Conservation (phyloP, 1,140 invertebrate genomes). For the Tachypleus tridentatus region DNA sequence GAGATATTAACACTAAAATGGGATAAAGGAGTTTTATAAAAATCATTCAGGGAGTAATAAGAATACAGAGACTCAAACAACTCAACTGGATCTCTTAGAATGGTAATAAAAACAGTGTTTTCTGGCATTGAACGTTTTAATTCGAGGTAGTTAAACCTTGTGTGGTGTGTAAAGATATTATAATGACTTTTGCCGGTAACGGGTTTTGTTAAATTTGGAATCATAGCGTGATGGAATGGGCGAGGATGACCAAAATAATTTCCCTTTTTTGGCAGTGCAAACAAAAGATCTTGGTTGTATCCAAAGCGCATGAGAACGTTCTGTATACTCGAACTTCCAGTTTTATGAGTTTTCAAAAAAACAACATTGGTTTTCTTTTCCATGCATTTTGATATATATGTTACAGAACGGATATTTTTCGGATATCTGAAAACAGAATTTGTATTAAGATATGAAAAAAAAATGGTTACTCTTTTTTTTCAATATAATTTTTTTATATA, state of each 20-base stretch:
- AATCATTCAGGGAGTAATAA: constrained; percentile 25
- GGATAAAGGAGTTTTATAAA: neutral
- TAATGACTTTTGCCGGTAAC: constrained; percentile 16
- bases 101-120: constrained; percentile 28
- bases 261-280: constrained; percentile 32
- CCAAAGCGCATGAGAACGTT: constrained; percentile 39
- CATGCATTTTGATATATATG: too few species aligned
- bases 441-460: too few species aligned
- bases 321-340: constrained; percentile 38
- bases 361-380: constrained; percentile 24
- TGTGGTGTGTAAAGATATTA: constrained; percentile 27
- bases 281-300: constrained; percentile 29
- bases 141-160: constrained; percentile 23
- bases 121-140: constrained; percentile 25
- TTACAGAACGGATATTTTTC: too few species aligned
- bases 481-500: too few species aligned
- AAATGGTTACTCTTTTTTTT: too few species aligned
- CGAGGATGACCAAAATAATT: constrained; percentile 34
- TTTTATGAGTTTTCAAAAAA: constrained; percentile 41
- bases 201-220: constrained; percentile 10
- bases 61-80: constrained; percentile 29
- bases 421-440: too few species aligned
- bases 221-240: constrained; percentile 21
- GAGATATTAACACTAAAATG: too few species aligned
- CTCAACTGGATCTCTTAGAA: constrained; percentile 27